A percentile compares a stretch with the other conserved stretches of the same genome.
These are phyloP conservation scores for Neelides folsomi DNA, from an alignment of 2,888 invertebrate genomes.

Conservation along the genomic window DNA sequence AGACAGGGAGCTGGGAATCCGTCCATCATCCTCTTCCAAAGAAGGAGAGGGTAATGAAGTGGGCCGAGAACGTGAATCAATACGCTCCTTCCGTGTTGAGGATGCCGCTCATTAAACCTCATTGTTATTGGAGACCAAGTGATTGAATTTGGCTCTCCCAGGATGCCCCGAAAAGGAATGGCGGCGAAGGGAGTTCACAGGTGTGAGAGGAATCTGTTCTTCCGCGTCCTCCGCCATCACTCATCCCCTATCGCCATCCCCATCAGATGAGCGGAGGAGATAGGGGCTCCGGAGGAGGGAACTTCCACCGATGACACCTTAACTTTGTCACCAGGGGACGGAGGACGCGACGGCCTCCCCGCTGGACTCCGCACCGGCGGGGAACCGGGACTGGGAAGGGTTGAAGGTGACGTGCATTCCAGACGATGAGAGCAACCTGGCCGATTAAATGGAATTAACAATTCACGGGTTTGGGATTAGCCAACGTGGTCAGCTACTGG, in stretches of 20 bases:
- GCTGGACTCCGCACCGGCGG: too few species aligned
- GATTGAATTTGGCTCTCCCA: too few species aligned
- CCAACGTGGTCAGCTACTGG: too few species aligned
- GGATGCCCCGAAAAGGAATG: too few species aligned
- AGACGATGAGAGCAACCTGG: too few species aligned
- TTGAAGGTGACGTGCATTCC: too few species aligned
- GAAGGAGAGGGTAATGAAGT: too few species aligned
- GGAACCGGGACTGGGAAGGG: too few species aligned
- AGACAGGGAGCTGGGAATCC: neutral
- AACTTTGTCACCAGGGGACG: conserved; percentile 26
- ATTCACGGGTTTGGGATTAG: too few species aligned
- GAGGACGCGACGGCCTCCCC: neutral
- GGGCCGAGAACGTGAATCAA: too few species aligned
- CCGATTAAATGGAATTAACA: too few species aligned
- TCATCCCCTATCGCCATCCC: conserved; percentile 16
- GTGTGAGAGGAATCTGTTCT: conserved; percentile 1
- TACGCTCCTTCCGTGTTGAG: neutral
- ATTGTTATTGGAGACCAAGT: neutral
- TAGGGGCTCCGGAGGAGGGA: conserved; percentile 20
- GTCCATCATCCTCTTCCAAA: neutral
- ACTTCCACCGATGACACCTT: conserved; percentile 27
- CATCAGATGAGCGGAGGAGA: conserved; percentile 17
- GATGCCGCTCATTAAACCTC: neutral
- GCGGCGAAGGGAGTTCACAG: too few species aligned
- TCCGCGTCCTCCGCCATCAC: conserved; percentile 14